Base-by-base conservation (phyloP, 2,113 vertebrate species). In the Siniperca chuatsi region DNA sequence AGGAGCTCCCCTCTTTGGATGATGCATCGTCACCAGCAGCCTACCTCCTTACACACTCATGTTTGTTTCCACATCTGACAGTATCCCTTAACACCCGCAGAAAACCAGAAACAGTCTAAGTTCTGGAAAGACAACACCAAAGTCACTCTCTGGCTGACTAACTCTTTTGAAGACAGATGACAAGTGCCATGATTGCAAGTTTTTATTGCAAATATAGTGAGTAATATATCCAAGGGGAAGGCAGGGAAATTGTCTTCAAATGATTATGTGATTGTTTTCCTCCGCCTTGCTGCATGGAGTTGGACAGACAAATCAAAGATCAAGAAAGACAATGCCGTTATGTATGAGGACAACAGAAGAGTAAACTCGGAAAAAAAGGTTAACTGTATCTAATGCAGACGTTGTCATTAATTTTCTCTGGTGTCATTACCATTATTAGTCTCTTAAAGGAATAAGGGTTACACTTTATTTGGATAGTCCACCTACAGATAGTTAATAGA, bases 11-110 rank as follows among this genome's bases (percentile, higher is more conserved):
- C 57, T 68, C n/a, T n/a, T 61, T 11, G 0, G 50, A 72, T 77
- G 81, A 90, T 88, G 73, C 77, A 83, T 90, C 37, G 61, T 65
- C 52, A 55, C 62, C 65, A 23, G 37, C 25, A 70, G 60, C 55
- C 35, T 18, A 16, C 13, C 62, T 78, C 69, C 78, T 58, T 50
- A 42, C 48, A 57, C 65, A 61, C 64, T 78, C 68, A 18, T 82
- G 65, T 81, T 87, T 55, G 21, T 87, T 79, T 82, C 55, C n/a
- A 40, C 60, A 40, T 55, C 18, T 48, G 78, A 76, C 78, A 87
- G 77, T 50, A 78, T 79, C 71, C 78, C 46, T 67, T 60, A 82
- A 82, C 44, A 42, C 29, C 57, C 78, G 25, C 70, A 66, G 29
- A 48, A 33, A 67, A 60, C 50, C 29, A 40, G 20, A 76, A 70